Base-by-base conservation (phyloP, 2,113 vertebrate genomes). In the Megaleporinus macrocephalus region DNA sequence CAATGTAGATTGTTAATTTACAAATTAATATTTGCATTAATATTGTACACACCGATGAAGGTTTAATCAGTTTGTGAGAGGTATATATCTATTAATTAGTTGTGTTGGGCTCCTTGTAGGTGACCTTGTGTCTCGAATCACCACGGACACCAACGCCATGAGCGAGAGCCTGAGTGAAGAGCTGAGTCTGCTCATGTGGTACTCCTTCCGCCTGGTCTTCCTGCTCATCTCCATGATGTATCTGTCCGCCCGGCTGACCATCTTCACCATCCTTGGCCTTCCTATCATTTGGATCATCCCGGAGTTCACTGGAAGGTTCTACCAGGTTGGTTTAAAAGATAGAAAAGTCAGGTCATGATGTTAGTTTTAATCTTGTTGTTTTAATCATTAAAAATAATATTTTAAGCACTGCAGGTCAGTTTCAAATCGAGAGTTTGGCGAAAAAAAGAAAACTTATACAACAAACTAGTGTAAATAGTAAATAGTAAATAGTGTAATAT, bases 121-220 rank as follows among this genome's bases (percentile, higher is more conserved):
- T 76, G 90, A 93, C n/a, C 91, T 95, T 26, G 94, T 95, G 78
- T 95, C 95, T 0, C 92, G 91, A 3, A 91, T 95, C 63, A 95
- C 94, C 83, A 94, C 92, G 0, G 94, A 95, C 76, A 94, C 95
- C 33, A 94, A 95, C 72, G 86, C 86, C 0, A 89, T 95, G 93
- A 95, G 93, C 14, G 94, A 95, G 63, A 88, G 92, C 0, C 90
- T 95, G 86, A 94, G 93, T 2, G 91, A 94, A 78, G 86, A 93
- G 62, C 85, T 95, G 0, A 95, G 93, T 33, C 90, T 94, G 0
- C 41, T 94, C 14, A 94, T 95, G 93, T 95, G 95, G 95, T 95
- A 94, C 85, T 82, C 88, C 1, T 90, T 88, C 22, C 91, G 94
- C 0, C 86, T 94, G 0, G 16, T 44, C 77, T 95, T 94, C 86